Evolutionary conservation across 2,888 invertebrate genomes (phyloP), one percentile per base, ranked within the genome.

Genomic region (Lapara coniferarum): DNA sequence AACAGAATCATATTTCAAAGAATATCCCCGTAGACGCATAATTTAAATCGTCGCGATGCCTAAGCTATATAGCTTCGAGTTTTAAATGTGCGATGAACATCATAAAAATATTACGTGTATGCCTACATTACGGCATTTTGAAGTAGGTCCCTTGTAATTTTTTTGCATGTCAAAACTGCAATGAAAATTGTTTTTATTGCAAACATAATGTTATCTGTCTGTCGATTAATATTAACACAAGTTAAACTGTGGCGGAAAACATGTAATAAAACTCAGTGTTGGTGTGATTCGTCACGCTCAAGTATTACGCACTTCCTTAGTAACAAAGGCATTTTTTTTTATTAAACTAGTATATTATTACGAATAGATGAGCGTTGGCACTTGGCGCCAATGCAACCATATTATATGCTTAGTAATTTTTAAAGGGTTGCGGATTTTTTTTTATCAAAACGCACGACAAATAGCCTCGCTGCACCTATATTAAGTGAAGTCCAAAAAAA

Each of bases 121-220:
- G 52, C n/a, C n/a, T n/a, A 52, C 52, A 52, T n/a, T 4, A n/a
- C 52, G 52, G n/a, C 52, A n/a, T n/a, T 52, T 52, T n/a, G 52
- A 52, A 52, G 52, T 52, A 52, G 52, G 37, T 37, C 5, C n/a
- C n/a, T 1, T 5, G n/a, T 52, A 14, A 52, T n/a, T 52, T 25
- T 52, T 52, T 52, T 14, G 52, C 14, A 52, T 52, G 1, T 52
- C n/a, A 52, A 52, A 52, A 52, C 52, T n/a, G n/a, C n/a, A n/a
- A 14, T 52, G 52, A 52, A 52, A n/a, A 52, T 52, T 52, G n/a
- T 14, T 52, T 52, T 52, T 52, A 52, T 52, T 52, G n/a, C 52
- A 52, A 14, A 52, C 52, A n/a, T 52, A 14, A 52, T n/a, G 14
- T 52, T 52, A 52, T 52, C 14, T 52, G 14, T 52, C 14, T 52